phyloP scores from a whole-genome alignment of 2,113 vertebrate genomes.

The Harpagus bidentatus region DNA sequence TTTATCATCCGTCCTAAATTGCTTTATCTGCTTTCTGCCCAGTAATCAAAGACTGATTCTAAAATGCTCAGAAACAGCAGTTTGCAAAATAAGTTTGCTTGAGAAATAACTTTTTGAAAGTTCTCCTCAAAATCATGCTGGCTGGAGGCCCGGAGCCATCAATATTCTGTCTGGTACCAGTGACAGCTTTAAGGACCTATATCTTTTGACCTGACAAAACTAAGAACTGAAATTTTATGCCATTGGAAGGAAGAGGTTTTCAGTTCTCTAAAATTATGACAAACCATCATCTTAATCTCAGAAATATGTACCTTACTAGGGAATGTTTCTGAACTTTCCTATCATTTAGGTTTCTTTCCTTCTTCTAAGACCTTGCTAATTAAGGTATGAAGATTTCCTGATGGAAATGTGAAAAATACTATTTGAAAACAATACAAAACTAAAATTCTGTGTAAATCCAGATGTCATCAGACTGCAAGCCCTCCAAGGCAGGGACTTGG shows the following conservation, averaged over 20 bases:
- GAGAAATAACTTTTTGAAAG: conserved; percentile 4
- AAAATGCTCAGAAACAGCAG: neutral
- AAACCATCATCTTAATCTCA: neutral
- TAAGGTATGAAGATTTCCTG: neutral
- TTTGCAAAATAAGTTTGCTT: neutral
- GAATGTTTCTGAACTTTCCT: neutral
- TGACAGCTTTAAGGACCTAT: conserved; percentile 21
- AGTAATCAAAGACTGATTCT: neutral
- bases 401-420: neutral
- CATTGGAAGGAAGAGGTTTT: neutral
- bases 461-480: neutral
- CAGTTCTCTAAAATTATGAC: neutral
- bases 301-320: neutral
- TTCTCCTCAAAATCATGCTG: neutral
- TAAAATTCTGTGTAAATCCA: neutral
- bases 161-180: neutral
- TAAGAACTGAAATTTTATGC: neutral
- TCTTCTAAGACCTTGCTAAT: neutral
- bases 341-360: neutral
- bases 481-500: neutral
- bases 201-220: neutral
- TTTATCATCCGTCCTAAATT: neutral
- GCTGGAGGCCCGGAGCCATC: conserved; percentile 1
- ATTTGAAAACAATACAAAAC: neutral
- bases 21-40: neutral